Conservation (phyloP, 37 sponge, comb jelly and placozoan species). For the Oopsacas minuta region DNA sequence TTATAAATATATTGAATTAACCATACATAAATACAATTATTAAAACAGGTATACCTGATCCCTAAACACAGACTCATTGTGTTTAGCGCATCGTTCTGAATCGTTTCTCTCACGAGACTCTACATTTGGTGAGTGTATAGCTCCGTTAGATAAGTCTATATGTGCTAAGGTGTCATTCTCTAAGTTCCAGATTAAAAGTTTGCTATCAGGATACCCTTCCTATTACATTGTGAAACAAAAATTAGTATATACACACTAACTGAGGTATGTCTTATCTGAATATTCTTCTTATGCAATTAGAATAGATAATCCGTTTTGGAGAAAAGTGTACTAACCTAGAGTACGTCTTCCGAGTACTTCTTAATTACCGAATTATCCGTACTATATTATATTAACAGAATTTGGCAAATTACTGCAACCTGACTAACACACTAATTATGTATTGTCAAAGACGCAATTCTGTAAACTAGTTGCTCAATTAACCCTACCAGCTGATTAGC, state of each 20-base stretch:
- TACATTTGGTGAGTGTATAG: background rate
- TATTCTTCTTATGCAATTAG: no score
- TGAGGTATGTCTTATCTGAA: no score
- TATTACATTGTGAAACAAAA: background rate
- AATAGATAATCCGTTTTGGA: no score
- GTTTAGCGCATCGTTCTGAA: background rate
- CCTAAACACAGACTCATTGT: background rate
- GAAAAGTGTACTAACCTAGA: no score
- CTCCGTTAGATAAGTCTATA: background rate
- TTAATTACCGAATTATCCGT: background rate
- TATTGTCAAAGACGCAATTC: no score
- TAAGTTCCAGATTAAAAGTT: background rate
- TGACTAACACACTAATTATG: no score
- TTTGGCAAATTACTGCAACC: background rate
- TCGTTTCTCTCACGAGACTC: background rate
- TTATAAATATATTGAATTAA: no score
- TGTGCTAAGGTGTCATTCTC: background rate
- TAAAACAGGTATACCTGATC: no score
- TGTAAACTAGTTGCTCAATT: no score
- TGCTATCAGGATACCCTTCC: constrained; percentile 11
- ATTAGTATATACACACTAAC: background rate
- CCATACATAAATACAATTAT: no score
- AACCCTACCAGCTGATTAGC: no score
- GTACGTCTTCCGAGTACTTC: background rate
- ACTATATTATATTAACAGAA: no score